Evolutionary conservation across 2,797 vertebrate genomes (phyloP).

Genomic region (Acanthurus lineatus): DNA sequence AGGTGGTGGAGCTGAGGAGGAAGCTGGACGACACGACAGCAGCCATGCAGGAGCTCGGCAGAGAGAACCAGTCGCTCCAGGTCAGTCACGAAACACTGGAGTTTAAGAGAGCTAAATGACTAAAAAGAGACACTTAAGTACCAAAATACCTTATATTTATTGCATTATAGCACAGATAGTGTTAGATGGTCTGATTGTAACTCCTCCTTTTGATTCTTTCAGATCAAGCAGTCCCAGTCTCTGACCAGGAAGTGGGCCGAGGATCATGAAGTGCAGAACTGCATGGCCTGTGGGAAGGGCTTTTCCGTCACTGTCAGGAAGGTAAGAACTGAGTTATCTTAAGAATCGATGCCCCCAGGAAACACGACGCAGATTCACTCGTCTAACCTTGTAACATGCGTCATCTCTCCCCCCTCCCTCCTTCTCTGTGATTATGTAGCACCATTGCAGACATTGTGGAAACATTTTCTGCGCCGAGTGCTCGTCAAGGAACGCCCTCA

Average conservation of each 20-base stretch:
- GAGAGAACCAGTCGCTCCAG: constrained; percentile 98
- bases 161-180: background rate
- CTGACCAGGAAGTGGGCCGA: constrained; percentile 98
- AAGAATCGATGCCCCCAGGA: too few relatives aligned
- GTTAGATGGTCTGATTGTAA: background rate
- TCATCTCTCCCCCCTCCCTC: background rate
- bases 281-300: constrained; percentile 96
- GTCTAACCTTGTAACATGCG: background rate
- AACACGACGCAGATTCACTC: too few relatives aligned
- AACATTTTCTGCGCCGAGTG: constrained; percentile 99
- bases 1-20: constrained; percentile 93
- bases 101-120: background rate
- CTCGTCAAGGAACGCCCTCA: constrained; percentile 93
- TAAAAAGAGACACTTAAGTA: too few relatives aligned
- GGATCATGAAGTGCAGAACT: constrained; percentile 97
- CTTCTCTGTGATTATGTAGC: constrained; percentile 82
- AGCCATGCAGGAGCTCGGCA: constrained; percentile 97
- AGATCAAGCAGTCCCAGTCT: constrained; percentile 97
- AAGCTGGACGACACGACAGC: constrained; percentile 97
- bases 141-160: too few relatives aligned
- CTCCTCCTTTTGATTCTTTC: background rate
- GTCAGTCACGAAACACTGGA: constrained; percentile 73
- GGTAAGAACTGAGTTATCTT: constrained; percentile 77
- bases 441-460: constrained; percentile 98
- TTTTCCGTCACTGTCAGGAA: constrained; percentile 95